Base-by-base conservation (phyloP, 2,888 invertebrate species). In the Maniola hyperantus region DNA sequence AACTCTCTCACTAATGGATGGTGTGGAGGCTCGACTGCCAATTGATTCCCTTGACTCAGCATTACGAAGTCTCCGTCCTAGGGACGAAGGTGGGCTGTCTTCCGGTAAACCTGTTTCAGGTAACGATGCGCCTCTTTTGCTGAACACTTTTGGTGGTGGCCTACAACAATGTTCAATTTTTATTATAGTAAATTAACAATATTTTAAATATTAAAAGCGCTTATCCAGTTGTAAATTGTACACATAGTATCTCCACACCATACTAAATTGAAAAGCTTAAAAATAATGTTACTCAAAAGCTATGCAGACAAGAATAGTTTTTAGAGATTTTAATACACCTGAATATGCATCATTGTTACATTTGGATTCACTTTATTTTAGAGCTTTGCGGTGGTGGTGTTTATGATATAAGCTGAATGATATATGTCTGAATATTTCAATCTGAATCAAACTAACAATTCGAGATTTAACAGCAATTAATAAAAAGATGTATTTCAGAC, bases 71-170 rank as follows among this genome's bases (percentile, higher is more conserved):
- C 86, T 83, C 57, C 91, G 82, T 39, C 90, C 88, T 54, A 93
- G 73, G 0, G 92, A 91, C 0, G 93, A 91, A 0, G 93, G 93
- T 20, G 93, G 93, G 69, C 92, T 92, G 72, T 93, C 93, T 67
- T 92, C 92, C 59, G 91, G 84, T 64, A 93, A 82, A 18, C 93
- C 93, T 36, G 93, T 89, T 75, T 94, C 94, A 18, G 94, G 94
- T 67, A 93, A 77, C 1, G 93, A 92, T 11, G 89, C 89, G 58
- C 94, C 94, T 55, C 94, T 89, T 77, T 92, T 92, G 75, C 84
- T 89, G 80, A 94, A 93, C 80, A 93, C 93, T 89, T 94, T 94
- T 73, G 95, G 95, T 80, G 94, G 95, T 67, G 94, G 94, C 78
- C 94, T 94, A 74, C 44, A 66, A 67, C 48, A 46, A 54, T 62